A percentile compares a stretch with the other conserved stretches of the same genome.
Conservation (phyloP, 2,888 invertebrate genomes). For the Chloroclystis v-ata region DNA sequence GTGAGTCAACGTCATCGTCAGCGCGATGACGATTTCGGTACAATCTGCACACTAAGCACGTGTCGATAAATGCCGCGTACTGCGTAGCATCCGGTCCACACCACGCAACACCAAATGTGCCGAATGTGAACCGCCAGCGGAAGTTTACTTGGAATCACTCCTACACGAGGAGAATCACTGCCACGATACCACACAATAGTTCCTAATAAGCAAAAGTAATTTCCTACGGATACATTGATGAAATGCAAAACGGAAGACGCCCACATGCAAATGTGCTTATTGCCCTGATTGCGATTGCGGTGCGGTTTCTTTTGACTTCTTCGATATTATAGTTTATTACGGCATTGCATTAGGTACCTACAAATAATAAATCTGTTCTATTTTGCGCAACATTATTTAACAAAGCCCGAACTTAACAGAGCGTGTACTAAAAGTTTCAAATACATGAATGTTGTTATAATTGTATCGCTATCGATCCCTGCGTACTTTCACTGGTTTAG, state of each 20-base stretch:
- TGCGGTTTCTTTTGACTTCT: slow-evolving; percentile 12
- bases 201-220: slow-evolving; percentile 28
- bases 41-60: slow-evolving; percentile 52
- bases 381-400: too few species aligned
- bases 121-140: slow-evolving; percentile 53
- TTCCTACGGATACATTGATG: slow-evolving; percentile 26
- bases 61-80: slow-evolving; percentile 51
- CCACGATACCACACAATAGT: slow-evolving; percentile 30
- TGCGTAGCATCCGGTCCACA: slow-evolving; percentile 52
- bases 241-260: slow-evolving; percentile 20
- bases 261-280: slow-evolving; percentile 23
- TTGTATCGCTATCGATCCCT: too few species aligned
- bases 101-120: slow-evolving; percentile 46
- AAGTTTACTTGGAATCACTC: slow-evolving; percentile 56
- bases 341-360: too few species aligned
- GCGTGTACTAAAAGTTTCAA: too few species aligned
- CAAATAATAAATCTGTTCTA: too few species aligned
- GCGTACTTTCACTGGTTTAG: too few species aligned
- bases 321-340: not conserved
- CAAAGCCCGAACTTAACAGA: not conserved
- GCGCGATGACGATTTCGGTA: slow-evolving; percentile 31
- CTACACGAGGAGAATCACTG: slow-evolving; percentile 50
- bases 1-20: slow-evolving; percentile 42
- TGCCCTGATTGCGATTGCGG: slow-evolving; percentile 16
- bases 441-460: too few species aligned